These are phyloP conservation scores for Crossoptilon crossoptilon DNA, from an alignment of 2,797 vertebrate genomes.

Conservation along the genomic window DNA sequence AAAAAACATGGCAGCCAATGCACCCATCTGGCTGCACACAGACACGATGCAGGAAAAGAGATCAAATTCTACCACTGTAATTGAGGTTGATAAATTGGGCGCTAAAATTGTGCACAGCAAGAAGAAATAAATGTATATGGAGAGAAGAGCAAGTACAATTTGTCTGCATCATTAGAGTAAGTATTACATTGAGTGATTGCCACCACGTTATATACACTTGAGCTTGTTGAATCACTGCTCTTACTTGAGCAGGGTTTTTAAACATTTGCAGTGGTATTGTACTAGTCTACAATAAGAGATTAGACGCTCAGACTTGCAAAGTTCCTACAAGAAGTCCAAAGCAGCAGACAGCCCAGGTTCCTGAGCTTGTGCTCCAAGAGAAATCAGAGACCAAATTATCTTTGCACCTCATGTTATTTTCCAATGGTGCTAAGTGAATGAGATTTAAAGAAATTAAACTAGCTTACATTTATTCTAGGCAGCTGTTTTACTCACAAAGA, in stretches of 20 bases:
- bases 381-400: background rate
- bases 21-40: constrained; percentile 73
- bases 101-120: constrained; percentile 68
- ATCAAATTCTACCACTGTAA: constrained; percentile 69
- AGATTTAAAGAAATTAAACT: background rate
- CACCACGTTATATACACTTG: constrained; percentile 20
- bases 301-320: background rate
- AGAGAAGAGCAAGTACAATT: constrained; percentile 72
- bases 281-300: constrained; percentile 32
- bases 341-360: background rate
- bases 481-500: background rate
- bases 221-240: constrained; percentile 57
- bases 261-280: constrained; percentile 49
- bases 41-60: constrained; percentile 50
- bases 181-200: constrained; percentile 62
- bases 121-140: constrained; percentile 72
- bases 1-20: constrained; percentile 78
- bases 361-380: background rate
- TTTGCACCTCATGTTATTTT: background rate
- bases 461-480: background rate
- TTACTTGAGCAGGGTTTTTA: constrained; percentile 29
- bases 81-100: constrained; percentile 72
- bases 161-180: constrained; percentile 71
- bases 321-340: background rate
- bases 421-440: background rate